Percentiles rank a stretch among this genome's conserved stretches.
These are phyloP conservation scores for Urophycis tenuis DNA, from an alignment of 2,797 vertebrate genomes.

Conservation along the genomic window DNA sequence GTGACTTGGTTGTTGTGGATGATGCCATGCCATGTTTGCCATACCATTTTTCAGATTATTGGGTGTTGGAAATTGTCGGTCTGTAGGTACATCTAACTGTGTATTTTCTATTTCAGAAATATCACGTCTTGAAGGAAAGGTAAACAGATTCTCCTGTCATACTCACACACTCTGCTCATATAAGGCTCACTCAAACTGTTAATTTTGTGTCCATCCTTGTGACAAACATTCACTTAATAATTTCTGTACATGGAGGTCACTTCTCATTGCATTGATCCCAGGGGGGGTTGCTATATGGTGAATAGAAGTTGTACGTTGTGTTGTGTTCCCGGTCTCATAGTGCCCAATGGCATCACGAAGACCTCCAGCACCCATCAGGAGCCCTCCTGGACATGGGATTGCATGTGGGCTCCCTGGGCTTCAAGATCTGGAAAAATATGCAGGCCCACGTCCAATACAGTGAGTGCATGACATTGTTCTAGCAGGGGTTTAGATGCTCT, in stretches of 20 bases:
- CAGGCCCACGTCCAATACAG: slow-evolving; percentile 55
- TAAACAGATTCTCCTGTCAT: not conserved
- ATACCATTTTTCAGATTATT: not conserved
- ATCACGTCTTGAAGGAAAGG: not conserved
- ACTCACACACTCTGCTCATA: not conserved
- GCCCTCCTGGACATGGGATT: slow-evolving; percentile 61
- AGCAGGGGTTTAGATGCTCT: not conserved
- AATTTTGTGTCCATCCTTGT: not conserved
- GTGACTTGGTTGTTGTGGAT: slow-evolving; percentile 26
- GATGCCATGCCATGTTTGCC: not conserved
- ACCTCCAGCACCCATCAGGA: slow-evolving; percentile 36
- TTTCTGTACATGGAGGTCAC: not conserved
- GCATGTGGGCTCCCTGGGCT: slow-evolving; percentile 66
- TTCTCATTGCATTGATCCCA: not conserved
- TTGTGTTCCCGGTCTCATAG: slow-evolving; percentile 41
- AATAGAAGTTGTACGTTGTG: not conserved
- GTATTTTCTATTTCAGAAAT: slow-evolving; percentile 54
- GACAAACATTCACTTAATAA: not conserved
- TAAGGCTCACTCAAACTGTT: not conserved
- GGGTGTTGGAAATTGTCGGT: not conserved
- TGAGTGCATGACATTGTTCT: slow-evolving; percentile 48
- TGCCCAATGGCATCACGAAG: slow-evolving; percentile 57
- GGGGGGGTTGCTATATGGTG: not conserved
- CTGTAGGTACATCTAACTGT: not conserved
- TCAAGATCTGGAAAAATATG: slow-evolving; percentile 71